Evolutionary conservation across 2,888 invertebrate genomes (phyloP).

Genomic region (Melieria crassipennis): DNA sequence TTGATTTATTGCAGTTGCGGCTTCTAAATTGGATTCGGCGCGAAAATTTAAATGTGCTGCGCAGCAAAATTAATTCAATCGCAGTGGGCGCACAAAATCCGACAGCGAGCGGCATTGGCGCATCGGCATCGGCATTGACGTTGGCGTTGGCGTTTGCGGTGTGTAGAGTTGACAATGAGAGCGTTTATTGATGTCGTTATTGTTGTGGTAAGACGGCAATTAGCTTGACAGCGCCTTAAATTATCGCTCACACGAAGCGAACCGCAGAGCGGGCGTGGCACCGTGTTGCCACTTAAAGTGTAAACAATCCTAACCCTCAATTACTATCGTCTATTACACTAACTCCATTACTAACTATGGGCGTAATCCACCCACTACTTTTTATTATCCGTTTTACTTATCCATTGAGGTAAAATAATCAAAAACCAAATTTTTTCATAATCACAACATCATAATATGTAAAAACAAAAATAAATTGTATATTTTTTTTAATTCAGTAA

Average conservation of each 20-base stretch:
- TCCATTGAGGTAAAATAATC: too few relatives aligned
- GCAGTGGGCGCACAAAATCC: slow-evolving; percentile 11
- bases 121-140: not conserved
- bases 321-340: too few relatives aligned
- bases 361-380: too few relatives aligned
- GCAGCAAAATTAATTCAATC: slow-evolving; percentile 21
- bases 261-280: too few relatives aligned
- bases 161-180: not conserved
- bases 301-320: too few relatives aligned
- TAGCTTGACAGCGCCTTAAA: slow-evolving; percentile 2
- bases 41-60: slow-evolving; percentile 41
- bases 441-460: too few relatives aligned
- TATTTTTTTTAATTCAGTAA: too few relatives aligned
- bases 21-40: slow-evolving; percentile 54
- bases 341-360: too few relatives aligned
- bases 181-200: not conserved
- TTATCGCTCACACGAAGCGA: not conserved
- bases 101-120: not conserved
- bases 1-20: slow-evolving; percentile 55
- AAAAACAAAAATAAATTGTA: too few relatives aligned
- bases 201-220: not conserved
- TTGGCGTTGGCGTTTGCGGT: not conserved
- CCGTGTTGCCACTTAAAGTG: too few relatives aligned
- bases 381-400: too few relatives aligned
- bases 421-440: too few relatives aligned